A percentile compares a stretch with the other conserved stretches of the same genome.
These are phyloP conservation scores for Thereva unica DNA, from an alignment of 2,888 invertebrate species.

Conservation along the genomic window DNA sequence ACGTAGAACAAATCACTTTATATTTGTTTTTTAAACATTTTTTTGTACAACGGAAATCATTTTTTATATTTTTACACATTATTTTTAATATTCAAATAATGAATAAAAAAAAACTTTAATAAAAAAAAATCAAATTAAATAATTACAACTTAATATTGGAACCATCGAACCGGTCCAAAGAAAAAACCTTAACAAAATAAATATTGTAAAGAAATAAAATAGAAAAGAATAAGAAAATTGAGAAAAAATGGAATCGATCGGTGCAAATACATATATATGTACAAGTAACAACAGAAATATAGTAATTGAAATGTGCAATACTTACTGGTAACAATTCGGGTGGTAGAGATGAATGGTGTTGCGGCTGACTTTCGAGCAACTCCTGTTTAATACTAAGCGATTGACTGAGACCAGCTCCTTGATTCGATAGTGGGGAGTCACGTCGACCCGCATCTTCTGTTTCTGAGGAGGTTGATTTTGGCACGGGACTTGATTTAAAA, in stretches of 20 bases:
- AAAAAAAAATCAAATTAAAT: slow-evolving; percentile 42
- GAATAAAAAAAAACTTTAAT: slow-evolving; percentile 40
- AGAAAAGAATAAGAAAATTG: slow-evolving; percentile 23
- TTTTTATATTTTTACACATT: not conserved
- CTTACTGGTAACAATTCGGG: slow-evolving; percentile 59
- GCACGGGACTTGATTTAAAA: slow-evolving; percentile 69
- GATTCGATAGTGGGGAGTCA: slow-evolving; percentile 57
- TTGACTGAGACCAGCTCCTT: slow-evolving; percentile 54
- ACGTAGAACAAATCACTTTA: not conserved
- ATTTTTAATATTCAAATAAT: slow-evolving; percentile 22
- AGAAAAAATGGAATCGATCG: slow-evolving; percentile 32
- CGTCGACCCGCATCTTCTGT: slow-evolving; percentile 56
- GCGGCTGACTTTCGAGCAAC: slow-evolving; percentile 57
- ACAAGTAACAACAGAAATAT: not conserved
- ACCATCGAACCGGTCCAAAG: slow-evolving; percentile 60
- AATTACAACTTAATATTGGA: slow-evolving; percentile 49
- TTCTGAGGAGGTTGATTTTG: slow-evolving; percentile 67
- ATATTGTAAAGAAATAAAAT: slow-evolving; percentile 10
- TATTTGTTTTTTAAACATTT: not conserved
- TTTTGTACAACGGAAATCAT: not conserved
- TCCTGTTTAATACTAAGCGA: slow-evolving; percentile 60
- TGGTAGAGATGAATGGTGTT: slow-evolving; percentile 55
- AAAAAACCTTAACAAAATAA: slow-evolving; percentile 60
- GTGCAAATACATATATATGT: slow-evolving; percentile 12
- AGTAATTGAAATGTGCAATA: slow-evolving; percentile 35